Evolutionary conservation across 2,888 invertebrate species (phyloP).

Genomic region (Melieria crassipennis): DNA sequence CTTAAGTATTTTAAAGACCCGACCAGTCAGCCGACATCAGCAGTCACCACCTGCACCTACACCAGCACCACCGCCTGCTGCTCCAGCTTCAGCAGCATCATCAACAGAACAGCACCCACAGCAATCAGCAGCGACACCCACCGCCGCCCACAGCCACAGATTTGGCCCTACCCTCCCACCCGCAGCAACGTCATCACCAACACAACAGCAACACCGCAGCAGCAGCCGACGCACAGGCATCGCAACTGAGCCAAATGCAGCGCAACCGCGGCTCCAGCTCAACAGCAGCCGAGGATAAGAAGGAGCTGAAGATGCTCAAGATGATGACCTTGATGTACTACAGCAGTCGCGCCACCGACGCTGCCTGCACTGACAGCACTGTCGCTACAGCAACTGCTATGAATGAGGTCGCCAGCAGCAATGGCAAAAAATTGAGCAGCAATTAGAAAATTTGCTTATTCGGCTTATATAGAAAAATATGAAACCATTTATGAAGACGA

Average conservation of each 20-base stretch:
- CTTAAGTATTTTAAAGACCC: conserved; percentile 89
- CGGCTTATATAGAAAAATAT: too few species aligned
- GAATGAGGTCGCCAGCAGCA: too few species aligned
- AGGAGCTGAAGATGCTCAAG: conserved; percentile 62
- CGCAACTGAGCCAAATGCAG: conserved; percentile 29
- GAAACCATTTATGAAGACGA: too few species aligned
- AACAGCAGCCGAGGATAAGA: conserved; percentile 57
- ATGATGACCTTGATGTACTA: conserved; percentile 64
- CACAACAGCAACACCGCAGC: conserved; percentile 34
- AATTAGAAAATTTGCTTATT: too few species aligned
- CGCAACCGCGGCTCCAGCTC: conserved; percentile 43
- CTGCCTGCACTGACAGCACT: conserved; percentile 5
- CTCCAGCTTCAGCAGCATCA: conserved; percentile 20
- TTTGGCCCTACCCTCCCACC: conserved; percentile 25
- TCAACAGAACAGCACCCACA: conserved; percentile 21
- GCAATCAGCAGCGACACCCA: conserved; percentile 15
- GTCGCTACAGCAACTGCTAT: too few species aligned
- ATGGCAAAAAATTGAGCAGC: too few species aligned
- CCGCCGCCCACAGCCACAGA: conserved; percentile 34
- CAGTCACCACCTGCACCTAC: conserved; percentile 41
- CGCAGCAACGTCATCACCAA: conserved; percentile 29
- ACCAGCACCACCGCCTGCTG: conserved; percentile 34
- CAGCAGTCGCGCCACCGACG: conserved; percentile 39
- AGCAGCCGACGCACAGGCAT: conserved; percentile 5
- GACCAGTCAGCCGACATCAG: conserved; percentile 71